These are phyloP conservation scores for Hirtodrosophila confusa DNA, from an alignment of 2,888 invertebrate genomes.

Conservation along the genomic window DNA sequence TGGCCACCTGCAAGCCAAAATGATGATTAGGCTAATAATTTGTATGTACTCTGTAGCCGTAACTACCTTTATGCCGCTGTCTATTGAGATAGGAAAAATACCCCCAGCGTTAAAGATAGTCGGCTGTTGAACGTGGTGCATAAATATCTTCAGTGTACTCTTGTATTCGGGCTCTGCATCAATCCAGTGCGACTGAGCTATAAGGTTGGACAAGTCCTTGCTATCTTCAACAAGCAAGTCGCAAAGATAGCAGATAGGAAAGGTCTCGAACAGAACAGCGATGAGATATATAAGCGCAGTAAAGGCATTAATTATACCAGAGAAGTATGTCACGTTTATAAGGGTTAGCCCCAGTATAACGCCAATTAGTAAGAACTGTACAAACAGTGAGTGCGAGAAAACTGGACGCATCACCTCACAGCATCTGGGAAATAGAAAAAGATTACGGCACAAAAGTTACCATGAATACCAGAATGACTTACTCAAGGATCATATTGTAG, in stretches of 20 bases:
- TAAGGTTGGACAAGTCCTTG: conserved; percentile 26
- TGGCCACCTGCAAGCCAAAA: conserved; percentile 32
- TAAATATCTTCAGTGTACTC: conserved; percentile 30
- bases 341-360: conserved; percentile 47
- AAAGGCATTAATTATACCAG: conserved; percentile 36
- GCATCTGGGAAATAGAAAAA: neutral
- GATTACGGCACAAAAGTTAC: neutral
- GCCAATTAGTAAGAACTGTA: conserved; percentile 56
- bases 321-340: conserved; percentile 51
- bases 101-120: conserved; percentile 47
- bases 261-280: conserved; percentile 47
- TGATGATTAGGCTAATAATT: too few relatives aligned
- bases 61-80: conserved; percentile 24
- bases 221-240: conserved; percentile 46
- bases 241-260: conserved; percentile 60
- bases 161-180: conserved; percentile 48
- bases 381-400: conserved; percentile 48
- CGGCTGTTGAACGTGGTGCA: conserved; percentile 45
- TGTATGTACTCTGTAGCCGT: too few relatives aligned
- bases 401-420: conserved; percentile 36
- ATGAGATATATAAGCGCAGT: conserved; percentile 42
- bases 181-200: conserved; percentile 54
- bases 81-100: conserved; percentile 50
- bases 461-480: neutral
- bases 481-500: conserved; percentile 47